Percentiles rank a stretch among this genome's conserved stretches.
Evolutionary conservation across 2,888 invertebrate species (phyloP).

Genomic region (Pediacus dermestoides): DNA sequence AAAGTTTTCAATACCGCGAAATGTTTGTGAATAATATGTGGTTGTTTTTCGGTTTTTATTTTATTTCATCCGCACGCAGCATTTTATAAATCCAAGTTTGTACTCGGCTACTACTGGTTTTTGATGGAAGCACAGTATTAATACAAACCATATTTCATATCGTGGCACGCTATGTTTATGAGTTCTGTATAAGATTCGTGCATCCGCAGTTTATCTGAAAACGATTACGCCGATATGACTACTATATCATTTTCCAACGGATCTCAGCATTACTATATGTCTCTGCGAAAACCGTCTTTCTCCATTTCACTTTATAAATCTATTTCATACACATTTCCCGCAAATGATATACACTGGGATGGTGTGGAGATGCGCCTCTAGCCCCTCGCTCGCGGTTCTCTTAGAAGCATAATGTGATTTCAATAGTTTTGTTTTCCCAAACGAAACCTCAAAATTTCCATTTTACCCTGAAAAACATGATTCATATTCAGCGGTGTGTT

Average conservation of each 20-base stretch:
- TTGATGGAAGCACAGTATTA: too few species aligned
- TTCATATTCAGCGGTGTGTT: too few species aligned
- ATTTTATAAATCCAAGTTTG: too few species aligned
- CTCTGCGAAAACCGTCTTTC: slow-evolving; percentile 3
- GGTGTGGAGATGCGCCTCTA: too few species aligned
- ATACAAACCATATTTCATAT: slow-evolving; percentile 7
- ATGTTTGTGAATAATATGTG: too few species aligned
- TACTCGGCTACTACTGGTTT: too few species aligned
- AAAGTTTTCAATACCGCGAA: too few species aligned
- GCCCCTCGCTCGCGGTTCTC: too few species aligned
- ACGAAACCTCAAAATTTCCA: slow-evolving; percentile 3
- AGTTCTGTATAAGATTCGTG: slow-evolving; percentile 11
- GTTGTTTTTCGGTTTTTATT: too few species aligned
- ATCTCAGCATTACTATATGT: slow-evolving; percentile 10
- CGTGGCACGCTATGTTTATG: slow-evolving; percentile 10
- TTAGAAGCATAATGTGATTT: slow-evolving; percentile 8
- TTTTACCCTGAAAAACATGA: slow-evolving; percentile 3
- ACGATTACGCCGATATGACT: slow-evolving; percentile 12
- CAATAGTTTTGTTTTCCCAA: slow-evolving; percentile 9
- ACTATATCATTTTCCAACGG: slow-evolving; percentile 11
- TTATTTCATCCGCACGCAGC: too few species aligned
- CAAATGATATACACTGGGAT: slow-evolving; percentile 9
- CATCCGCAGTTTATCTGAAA: slow-evolving; percentile 13
- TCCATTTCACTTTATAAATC: slow-evolving; percentile 10
- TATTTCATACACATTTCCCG: slow-evolving; percentile 7